Percentiles rank a stretch among this genome's conserved stretches.
phyloP scores from a whole-genome alignment of 2,113 vertebrate species.

The Amia ocellicauda region DNA sequence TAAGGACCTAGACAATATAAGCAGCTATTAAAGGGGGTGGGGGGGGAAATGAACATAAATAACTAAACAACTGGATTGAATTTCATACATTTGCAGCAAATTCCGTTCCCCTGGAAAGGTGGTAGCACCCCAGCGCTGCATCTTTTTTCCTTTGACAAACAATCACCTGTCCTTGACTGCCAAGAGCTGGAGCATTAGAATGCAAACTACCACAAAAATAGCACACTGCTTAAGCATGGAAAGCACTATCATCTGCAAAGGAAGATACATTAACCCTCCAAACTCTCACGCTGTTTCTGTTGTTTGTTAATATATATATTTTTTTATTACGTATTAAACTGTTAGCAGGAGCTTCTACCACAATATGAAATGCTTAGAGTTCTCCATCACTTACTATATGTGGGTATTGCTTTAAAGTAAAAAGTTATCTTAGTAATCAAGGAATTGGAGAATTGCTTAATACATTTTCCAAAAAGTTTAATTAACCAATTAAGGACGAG shows the following conservation, averaged over 20 bases:
- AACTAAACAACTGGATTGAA: slow-evolving; percentile 52
- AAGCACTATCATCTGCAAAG: neutral
- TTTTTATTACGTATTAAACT: too few species aligned
- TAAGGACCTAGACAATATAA: slow-evolving; percentile 73
- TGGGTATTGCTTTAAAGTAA: neutral
- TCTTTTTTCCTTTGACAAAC: slow-evolving; percentile 66
- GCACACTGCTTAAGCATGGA: slow-evolving; percentile 13
- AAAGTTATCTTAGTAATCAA: slow-evolving; percentile 2
- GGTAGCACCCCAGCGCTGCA: slow-evolving; percentile 56
- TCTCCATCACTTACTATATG: neutral
- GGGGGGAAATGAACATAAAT: slow-evolving; percentile 51
- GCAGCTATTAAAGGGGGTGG: slow-evolving; percentile 73
- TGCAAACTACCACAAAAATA: slow-evolving; percentile 19
- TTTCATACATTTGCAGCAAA: slow-evolving; percentile 61
- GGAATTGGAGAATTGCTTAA: neutral
- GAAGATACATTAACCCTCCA: neutral
- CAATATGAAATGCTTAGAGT: too few species aligned
- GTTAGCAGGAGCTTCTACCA: too few species aligned
- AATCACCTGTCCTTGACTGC: slow-evolving; percentile 66
- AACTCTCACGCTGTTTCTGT: neutral
- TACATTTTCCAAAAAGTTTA: neutral
- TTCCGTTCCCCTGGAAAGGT: slow-evolving; percentile 54
- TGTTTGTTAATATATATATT: neutral
- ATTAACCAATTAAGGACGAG: neutral
- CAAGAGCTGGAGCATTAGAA: slow-evolving; percentile 28